Conservation (phyloP, 2,888 invertebrate species). For the Mimumesa dahlbomi region DNA sequence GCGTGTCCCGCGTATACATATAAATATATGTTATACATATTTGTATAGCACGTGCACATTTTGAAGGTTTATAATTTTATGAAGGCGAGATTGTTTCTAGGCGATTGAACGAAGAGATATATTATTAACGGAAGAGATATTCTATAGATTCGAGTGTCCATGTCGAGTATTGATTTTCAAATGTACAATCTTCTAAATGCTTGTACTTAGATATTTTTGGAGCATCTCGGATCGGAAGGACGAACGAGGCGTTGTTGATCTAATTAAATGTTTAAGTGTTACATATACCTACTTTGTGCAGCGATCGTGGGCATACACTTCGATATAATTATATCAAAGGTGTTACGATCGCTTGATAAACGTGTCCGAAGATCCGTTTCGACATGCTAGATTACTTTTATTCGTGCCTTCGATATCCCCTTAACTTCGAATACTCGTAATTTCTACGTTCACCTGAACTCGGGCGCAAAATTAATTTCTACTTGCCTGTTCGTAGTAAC, state of each 20-base stretch:
- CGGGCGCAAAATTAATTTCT: background rate
- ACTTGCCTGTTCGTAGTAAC: background rate
- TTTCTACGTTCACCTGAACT: background rate
- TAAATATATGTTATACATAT: conserved; percentile 36
- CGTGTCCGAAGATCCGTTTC: background rate
- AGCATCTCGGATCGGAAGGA: conserved; percentile 25
- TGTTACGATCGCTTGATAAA: background rate
- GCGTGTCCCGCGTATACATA: conserved; percentile 18
- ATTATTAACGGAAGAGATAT: conserved; percentile 29
- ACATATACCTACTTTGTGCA: conserved; percentile 27
- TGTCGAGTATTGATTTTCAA: conserved; percentile 31
- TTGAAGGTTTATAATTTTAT: conserved; percentile 41
- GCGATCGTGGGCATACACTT: conserved; percentile 19
- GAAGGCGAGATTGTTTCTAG: conserved; percentile 35
- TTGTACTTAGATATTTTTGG: conserved; percentile 51
- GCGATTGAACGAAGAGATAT: conserved; percentile 20
- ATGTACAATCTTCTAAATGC: conserved; percentile 37
- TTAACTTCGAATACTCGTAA: background rate
- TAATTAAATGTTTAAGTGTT: conserved; percentile 50
- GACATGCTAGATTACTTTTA: background rate
- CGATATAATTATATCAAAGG: conserved; percentile 12
- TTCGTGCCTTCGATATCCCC: background rate
- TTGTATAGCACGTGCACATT: conserved; percentile 41
- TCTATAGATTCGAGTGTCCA: conserved; percentile 32
- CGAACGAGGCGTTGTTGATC: conserved; percentile 33